Percentiles rank a stretch among this genome's conserved stretches.
Evolutionary conservation across 2,888 invertebrate species (phyloP).

Genomic region (Acanthosepion esculentum): DNA sequence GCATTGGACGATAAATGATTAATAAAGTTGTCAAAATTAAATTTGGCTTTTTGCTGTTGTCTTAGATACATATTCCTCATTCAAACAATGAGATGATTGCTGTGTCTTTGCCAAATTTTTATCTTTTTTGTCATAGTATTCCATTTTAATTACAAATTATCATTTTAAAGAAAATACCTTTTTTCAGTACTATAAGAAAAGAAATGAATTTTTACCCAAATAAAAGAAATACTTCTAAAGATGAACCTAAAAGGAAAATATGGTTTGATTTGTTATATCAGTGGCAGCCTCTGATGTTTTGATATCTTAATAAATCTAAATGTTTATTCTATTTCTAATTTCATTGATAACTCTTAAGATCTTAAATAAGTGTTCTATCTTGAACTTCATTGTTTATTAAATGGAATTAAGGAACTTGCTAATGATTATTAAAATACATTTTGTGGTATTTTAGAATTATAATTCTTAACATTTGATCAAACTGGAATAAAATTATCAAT

Average conservation of each 20-base stretch:
- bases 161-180: neutral
- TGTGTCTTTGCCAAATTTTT: no score
- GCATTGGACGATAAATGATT: no score
- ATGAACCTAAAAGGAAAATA: neutral
- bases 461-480: neutral
- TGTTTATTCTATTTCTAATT: neutral
- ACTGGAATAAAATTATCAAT: neutral
- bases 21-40: neutral
- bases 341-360: neutral
- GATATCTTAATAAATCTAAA: neutral
- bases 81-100: neutral
- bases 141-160: neutral
- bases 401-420: neutral
- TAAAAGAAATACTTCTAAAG: neutral
- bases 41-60: neutral
- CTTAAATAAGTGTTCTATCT: neutral
- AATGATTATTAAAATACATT: neutral
- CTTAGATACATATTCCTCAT: neutral
- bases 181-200: neutral
- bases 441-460: neutral
- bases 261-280: neutral
- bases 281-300: no score
- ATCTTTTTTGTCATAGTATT: neutral
- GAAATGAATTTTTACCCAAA: neutral
- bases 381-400: neutral